Evolutionary conservation across 2,888 invertebrate species (phyloP), one percentile per base, ranked within the genome.

Genomic region (Xanthorhoe designata): DNA sequence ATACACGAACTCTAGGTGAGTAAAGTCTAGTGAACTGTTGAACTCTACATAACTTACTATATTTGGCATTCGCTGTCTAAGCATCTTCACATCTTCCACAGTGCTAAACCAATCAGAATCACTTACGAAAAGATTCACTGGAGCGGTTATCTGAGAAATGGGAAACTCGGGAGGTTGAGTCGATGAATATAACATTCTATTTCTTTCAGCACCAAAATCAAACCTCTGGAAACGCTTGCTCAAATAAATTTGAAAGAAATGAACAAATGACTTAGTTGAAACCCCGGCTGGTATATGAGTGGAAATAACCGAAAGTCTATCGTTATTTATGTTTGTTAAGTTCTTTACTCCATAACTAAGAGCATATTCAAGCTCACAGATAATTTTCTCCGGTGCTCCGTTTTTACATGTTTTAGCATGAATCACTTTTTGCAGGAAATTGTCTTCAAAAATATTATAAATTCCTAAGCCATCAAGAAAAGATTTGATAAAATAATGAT

Each of bases 1-100:
- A 66, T 89, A 92, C 15, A 88, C 73, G 72, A 90, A 92, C 71
- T 92, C 92, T 32, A 91, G 80, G 74, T 92, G 92, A 17, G 87
- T 86, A 68, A 90, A 91, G 68, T 88, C 87, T 64, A 86, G 66
- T 2, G 83, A 81, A 72, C 78, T 78, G 62, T 90, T 85, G 1
- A 88, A 80, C 49, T 76, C 75, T n/a, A 84, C 73, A 69, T 77
- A 78, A 18, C 75, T 80, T 19, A 80, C 73, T 18, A 89, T 70
- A 67, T 82, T 88, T 15, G 85, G 84, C 13, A 92, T 74, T 55
- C 71, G 76, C n/a, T 67, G 73, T 69, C 64, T 75, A 18, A 91
- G 77, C 64, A 70, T 77, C 61, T 78, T 60, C 1, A 87, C 85
- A 70, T 90, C 89, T 57, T 80, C 72, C 0, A 75, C 64, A 18